A percentile compares a stretch with the other conserved stretches of the same genome.
phyloP scores from a whole-genome alignment of 1,140 invertebrate genomes.

The Microplitis demolitor region DNA sequence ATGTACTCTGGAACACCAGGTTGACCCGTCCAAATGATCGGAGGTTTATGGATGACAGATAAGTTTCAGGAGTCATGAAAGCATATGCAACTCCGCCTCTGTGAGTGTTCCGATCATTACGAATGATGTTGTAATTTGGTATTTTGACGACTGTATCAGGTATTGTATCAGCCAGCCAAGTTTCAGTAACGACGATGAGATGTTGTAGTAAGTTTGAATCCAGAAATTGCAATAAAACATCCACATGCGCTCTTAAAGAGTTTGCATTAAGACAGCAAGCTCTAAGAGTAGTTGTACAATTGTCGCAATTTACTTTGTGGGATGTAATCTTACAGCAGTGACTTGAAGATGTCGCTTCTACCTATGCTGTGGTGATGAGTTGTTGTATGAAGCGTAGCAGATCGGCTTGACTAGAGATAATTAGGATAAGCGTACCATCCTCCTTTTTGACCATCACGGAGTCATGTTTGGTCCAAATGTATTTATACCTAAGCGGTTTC shows the following conservation, averaged over 20 bases:
- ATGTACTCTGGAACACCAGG: conserved; percentile 4
- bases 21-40: not conserved
- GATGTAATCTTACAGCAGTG: too few species aligned
- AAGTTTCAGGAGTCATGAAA: not conserved
- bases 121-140: not conserved
- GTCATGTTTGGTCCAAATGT: too few species aligned
- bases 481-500: too few species aligned
- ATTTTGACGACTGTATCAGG: not conserved
- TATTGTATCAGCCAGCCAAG: conserved; percentile 2
- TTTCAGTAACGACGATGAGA: conserved; percentile 9
- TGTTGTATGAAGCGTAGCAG: too few species aligned
- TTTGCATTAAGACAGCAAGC: not conserved
- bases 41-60: not conserved
- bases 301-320: not conserved
- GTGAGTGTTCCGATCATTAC: not conserved
- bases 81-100: conserved; percentile 20
- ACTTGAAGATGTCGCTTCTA: too few species aligned
- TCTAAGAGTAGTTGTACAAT: too few species aligned
- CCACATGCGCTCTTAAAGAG: not conserved
- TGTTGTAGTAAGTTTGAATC: too few species aligned
- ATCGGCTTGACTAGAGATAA: too few species aligned
- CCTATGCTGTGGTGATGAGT: too few species aligned
- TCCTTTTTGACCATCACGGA: too few species aligned
- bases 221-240: not conserved
- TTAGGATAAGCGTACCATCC: too few species aligned